A percentile compares a stretch with the other conserved stretches of the same genome.
phyloP scores from a whole-genome alignment of 1,140 invertebrate species.

The Drosophila azteca region DNA sequence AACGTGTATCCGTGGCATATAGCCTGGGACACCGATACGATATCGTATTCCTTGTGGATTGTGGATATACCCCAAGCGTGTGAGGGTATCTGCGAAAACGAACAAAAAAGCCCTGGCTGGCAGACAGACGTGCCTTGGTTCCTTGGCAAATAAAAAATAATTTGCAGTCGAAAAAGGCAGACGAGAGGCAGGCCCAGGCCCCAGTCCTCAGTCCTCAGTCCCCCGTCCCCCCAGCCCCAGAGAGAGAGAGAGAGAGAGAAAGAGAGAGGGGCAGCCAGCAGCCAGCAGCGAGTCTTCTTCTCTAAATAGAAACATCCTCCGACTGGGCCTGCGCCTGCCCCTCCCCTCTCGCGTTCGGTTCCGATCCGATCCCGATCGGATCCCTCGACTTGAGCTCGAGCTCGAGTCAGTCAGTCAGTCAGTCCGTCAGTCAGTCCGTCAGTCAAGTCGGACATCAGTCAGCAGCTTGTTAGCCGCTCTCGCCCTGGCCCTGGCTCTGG shows the following conservation, averaged over 20 bases:
- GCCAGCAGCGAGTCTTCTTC: slow-evolving; percentile 27
- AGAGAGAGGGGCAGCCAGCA: neutral
- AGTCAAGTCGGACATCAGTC: slow-evolving; percentile 69
- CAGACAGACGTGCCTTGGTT: slow-evolving; percentile 69
- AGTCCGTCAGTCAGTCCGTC: slow-evolving; percentile 49
- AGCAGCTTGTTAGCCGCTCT: slow-evolving; percentile 69
- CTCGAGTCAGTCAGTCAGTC: slow-evolving; percentile 45
- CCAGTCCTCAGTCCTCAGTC: neutral
- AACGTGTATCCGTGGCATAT: too few relatives aligned
- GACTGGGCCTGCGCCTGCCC: slow-evolving; percentile 6
- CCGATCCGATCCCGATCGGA: slow-evolving; percentile 7
- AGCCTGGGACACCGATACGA: too few relatives aligned
- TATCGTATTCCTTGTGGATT: too few relatives aligned
- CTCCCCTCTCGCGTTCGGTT: slow-evolving; percentile 6
- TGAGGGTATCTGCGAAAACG: too few relatives aligned
- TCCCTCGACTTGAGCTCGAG: slow-evolving; percentile 10
- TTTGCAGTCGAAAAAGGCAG: slow-evolving; percentile 76
- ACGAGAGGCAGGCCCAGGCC: slow-evolving; percentile 22
- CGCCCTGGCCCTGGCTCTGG: neutral
- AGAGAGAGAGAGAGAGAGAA: too few relatives aligned
- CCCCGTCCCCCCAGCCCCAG: neutral
- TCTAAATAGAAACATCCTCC: slow-evolving; percentile 78
- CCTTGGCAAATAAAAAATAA: slow-evolving; percentile 79
- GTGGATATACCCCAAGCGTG: too few relatives aligned
- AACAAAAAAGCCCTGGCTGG: slow-evolving; percentile 22